Conservation (phyloP, 2,797 vertebrate species). For the Macropodus opercularis region DNA sequence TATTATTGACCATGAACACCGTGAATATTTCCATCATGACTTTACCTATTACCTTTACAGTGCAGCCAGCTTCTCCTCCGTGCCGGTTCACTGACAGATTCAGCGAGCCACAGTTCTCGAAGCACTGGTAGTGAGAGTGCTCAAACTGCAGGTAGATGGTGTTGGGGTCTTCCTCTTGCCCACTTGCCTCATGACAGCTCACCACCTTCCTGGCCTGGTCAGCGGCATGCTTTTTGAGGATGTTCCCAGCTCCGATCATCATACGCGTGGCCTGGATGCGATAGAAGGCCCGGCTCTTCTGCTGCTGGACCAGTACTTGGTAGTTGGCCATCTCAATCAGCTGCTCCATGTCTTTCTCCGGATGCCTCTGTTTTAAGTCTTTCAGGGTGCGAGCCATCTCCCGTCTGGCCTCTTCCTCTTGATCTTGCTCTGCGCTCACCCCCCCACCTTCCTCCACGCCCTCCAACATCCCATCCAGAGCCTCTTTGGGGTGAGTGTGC, state of each 20-base stretch:
- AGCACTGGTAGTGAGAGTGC: constrained; percentile 86
- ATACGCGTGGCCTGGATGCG: constrained; percentile 90
- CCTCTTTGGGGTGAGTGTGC: constrained; percentile 81
- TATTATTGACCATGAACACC: constrained; percentile 33
- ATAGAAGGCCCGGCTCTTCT: constrained; percentile 90
- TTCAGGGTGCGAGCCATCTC: constrained; percentile 88
- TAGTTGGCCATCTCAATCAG: constrained; percentile 90
- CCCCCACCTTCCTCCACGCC: constrained; percentile 82
- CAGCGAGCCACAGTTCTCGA: constrained; percentile 89
- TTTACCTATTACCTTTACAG: constrained; percentile 79
- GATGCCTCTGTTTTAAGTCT: constrained; percentile 87
- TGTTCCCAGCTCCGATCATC: constrained; percentile 91
- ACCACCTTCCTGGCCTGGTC: constrained; percentile 89
- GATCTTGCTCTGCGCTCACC: constrained; percentile 65
- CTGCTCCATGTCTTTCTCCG: constrained; percentile 89
- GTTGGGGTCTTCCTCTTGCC: constrained; percentile 86
- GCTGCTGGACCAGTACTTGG: constrained; percentile 87
- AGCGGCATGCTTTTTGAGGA: constrained; percentile 88
- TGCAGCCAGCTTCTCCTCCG: constrained; percentile 83
- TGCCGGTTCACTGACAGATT: constrained; percentile 83
- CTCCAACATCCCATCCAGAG: constrained; percentile 83
- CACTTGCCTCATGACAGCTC: constrained; percentile 84
- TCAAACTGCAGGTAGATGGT: constrained; percentile 88
- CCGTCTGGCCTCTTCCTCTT: constrained; percentile 83
- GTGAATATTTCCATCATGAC: constrained; percentile 10